Evolutionary conservation across 2,888 invertebrate species (phyloP), one percentile per base, ranked within the genome.

Genomic region (Drosophila hamatofila): DNA sequence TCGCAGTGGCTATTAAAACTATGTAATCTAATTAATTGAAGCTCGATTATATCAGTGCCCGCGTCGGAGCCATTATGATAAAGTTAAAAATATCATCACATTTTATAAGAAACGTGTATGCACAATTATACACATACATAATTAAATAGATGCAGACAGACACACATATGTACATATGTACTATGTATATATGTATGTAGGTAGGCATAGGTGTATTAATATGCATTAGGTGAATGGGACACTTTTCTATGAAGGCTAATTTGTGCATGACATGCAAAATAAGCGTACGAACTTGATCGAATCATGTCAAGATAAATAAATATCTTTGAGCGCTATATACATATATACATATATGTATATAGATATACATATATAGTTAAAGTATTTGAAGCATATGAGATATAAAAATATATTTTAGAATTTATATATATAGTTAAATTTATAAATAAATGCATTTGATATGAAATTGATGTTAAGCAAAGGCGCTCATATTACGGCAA

Each of bases 21-120:
- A 27, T 54, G 39, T 54, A 54, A 54, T 54, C 54, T 54, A 54
- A 54, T 54, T 54, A 54, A 54, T 54, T 54, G 39, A 37, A 12
- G 37, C 39, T 39, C 6, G 54, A 54, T 54, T 37, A n/a, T 12
- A 54, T 54, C 54, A 25, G 0, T 23, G 35, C 21, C 23, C 33
- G 9, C 52, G 33, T 9, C 52, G 11, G 2, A 52, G 52, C 25
- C 21, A 54, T 54, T 25, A 25, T 12, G 37, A 35, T 54, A 16
- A 16, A 16, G 27, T n/a, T n/a, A 6, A 54, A 39, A 54, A 23
- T 54, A 54, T 39, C 37, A 54, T 39, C 52, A 54, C 37, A 37
- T 37, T 54, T 8, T n/a, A 37, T 56, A 27, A 16, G 56, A 57
- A 33, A 46, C 42, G 21, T 11, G 30, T 55, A 41, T 56, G 55